Percentiles rank a stretch among this genome's conserved stretches.
Evolutionary conservation across 2,888 invertebrate species (phyloP).

Genomic region (Ophion ellenae): DNA sequence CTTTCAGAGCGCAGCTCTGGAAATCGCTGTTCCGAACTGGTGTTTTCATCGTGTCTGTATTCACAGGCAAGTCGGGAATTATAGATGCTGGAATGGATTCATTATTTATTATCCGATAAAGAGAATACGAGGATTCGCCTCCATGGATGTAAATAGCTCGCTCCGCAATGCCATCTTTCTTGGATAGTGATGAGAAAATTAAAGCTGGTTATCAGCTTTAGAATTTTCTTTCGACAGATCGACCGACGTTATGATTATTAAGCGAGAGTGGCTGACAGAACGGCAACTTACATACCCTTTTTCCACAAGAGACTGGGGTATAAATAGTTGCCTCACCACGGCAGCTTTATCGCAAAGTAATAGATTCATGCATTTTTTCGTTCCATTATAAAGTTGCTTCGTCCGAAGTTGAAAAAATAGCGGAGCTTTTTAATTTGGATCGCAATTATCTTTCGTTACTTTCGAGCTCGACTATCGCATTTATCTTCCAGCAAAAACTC

Average conservation of each 20-base stretch:
- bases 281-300: too few species aligned
- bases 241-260: too few species aligned
- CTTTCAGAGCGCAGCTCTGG: slow-evolving; percentile 26
- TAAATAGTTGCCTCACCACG: slow-evolving; percentile 1
- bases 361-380: slow-evolving; percentile 17
- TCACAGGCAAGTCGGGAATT: not conserved
- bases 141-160: too few species aligned
- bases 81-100: slow-evolving; percentile 13
- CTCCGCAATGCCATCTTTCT: too few species aligned
- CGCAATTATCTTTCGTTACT: not conserved
- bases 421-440: not conserved
- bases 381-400: too few species aligned
- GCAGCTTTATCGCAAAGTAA: slow-evolving; percentile 8
- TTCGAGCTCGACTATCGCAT: not conserved
- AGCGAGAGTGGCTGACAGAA: too few species aligned
- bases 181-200: too few species aligned
- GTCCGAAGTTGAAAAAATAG: not conserved
- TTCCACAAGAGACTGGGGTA: too few species aligned
- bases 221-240: too few species aligned
- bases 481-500: not conserved
- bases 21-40: slow-evolving; percentile 10
- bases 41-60: not conserved
- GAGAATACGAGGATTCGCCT: too few species aligned
- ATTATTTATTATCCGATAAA: slow-evolving; percentile 20
- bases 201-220: too few species aligned